Evolutionary conservation across 2,888 invertebrate genomes (phyloP).

Genomic region (Tupiocoris notatus): DNA sequence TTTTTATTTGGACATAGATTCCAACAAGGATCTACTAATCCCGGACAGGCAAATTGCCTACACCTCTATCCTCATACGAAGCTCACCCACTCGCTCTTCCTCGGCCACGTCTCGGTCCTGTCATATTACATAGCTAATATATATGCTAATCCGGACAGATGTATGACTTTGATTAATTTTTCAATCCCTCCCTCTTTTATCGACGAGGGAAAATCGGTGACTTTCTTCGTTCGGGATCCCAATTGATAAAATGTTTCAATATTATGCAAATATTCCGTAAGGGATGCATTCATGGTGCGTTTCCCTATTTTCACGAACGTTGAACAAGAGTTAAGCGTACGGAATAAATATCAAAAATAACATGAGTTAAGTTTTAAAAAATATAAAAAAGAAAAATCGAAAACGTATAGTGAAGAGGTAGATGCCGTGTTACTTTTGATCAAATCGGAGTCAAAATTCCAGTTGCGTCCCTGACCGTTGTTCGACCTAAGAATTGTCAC

Average conservation of each 20-base stretch:
- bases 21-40: slow-evolving; percentile 21
- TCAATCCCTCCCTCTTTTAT: slow-evolving; percentile 8
- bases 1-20: background rate
- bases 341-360: too few relatives aligned
- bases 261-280: too few relatives aligned
- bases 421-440: too few relatives aligned
- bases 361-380: too few relatives aligned
- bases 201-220: background rate
- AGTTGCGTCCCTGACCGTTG: too few relatives aligned
- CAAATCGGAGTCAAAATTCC: too few relatives aligned
- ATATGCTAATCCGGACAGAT: slow-evolving; percentile 40
- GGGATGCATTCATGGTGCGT: too few relatives aligned
- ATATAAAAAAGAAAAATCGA: too few relatives aligned
- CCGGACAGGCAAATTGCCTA: slow-evolving; percentile 39
- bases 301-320: too few relatives aligned
- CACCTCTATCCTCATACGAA: slow-evolving; percentile 37
- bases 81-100: slow-evolving; percentile 31
- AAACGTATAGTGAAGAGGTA: too few relatives aligned
- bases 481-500: too few relatives aligned
- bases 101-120: background rate
- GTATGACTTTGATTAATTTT: slow-evolving; percentile 41
- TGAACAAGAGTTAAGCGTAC: too few relatives aligned
- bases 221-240: slow-evolving; percentile 26
- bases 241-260: slow-evolving; percentile 34
- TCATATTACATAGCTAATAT: slow-evolving; percentile 40